Evolutionary conservation across 2,113 vertebrate species (phyloP), one percentile per base, ranked within the genome.

Genomic region (Odobenus rosmarus): DNA sequence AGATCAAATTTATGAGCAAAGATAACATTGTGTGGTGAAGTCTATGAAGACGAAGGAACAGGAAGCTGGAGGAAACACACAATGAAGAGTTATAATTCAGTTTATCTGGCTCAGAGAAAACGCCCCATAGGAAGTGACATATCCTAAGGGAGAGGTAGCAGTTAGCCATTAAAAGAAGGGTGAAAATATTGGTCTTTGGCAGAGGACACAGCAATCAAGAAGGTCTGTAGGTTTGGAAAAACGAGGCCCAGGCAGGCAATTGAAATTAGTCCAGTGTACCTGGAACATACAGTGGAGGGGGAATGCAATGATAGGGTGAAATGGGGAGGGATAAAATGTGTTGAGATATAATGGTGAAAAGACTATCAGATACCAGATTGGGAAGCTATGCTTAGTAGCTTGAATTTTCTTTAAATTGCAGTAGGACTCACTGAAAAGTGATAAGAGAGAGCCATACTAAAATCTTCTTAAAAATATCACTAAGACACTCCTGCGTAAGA

Each of bases 101-200:
- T 76, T 55, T 61, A 61, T 87, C 15, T 42, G 67, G 80, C 39
- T 59, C 64, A 88, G 46, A 62, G 46, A 90, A 76, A 74, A 88
- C 11, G 49, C 16, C 39, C 57, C 33, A 57, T 33, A 84, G 36
- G 7, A 64, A 74, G 42, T 59, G 31, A 74, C 46, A 11, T 24
- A 26, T 13, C 15, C 55, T 33, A 49, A 57, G 36, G 19, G 11
- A 26, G 46, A 81, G 19, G 10, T 49, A 19, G 5, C 72, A 64
- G 12, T 81, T 76, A 81, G 2, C 57, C 53, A 90, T 19, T 80
- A 36, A 90, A 85, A 72, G 59, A 28, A 5, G 6, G 24, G 28
- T 26, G 72, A 62, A 93, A 76, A 84, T 84, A 77, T 21, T 89
- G 36, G 51, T 57, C 14, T 51, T 26, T 42, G 33, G 26, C 26